Base-by-base conservation (phyloP, 1,140 invertebrate species). In the Acromyrmex heyeri region DNA sequence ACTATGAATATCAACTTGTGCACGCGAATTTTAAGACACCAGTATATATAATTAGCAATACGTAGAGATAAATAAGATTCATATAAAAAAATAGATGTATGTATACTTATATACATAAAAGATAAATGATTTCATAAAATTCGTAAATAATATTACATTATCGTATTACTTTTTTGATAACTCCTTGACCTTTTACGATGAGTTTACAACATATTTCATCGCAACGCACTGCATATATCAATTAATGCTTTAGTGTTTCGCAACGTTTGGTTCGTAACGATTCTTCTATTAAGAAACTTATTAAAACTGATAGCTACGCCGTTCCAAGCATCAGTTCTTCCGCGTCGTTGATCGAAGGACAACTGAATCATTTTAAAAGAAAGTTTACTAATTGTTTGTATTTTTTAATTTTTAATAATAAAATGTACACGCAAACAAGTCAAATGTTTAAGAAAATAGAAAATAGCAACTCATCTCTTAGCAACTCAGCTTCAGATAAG, bases 281-380 rank as follows among this genome's bases (percentile, higher is more conserved):
- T 27, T 59, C 34, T 81, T 70, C n/a, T 27, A 6, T 27, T 14
- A 48, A 57, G 24, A 30, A 64, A 82, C 59, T 50, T 57, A 50
- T 65, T 90, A 89, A 90, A 90, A 75, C 73, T 30, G 27, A 50
- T 44, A 38, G 44, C 24, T n/a, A 4, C 21, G 34, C 50, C 44
- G 27, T 44, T 24, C 16, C 7, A 53, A 64, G 55, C 89, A 72
- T 30, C 88, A 90, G 88, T 90, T 16, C 50, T 59, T 57, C 57
- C 18, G 53, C 21, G 75, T 64, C 86, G 0, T n/a, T 77, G 34
- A 38, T 21, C 69, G 61, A 57, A 87, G 86, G 0, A 44, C 59
- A 38, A 18, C 3, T 34, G 12, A 87, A 5, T 62, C 6, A 7
- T 72, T 72, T 21, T 6, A 24, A 50, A 21, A 0, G 3, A 14